Conservation (phyloP, 2,888 invertebrate species). For the Philereme transversata region DNA sequence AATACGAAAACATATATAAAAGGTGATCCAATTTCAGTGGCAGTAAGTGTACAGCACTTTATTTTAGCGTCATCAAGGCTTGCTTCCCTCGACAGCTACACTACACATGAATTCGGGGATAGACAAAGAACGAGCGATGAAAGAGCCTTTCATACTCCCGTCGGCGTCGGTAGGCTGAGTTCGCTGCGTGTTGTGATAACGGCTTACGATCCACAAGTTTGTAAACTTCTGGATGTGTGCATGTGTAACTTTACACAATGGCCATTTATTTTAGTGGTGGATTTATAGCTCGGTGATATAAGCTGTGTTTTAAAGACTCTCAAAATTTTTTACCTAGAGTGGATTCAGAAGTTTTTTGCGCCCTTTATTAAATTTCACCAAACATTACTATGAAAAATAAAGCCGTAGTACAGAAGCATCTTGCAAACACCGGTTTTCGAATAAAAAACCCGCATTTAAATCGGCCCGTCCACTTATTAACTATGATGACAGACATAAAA, state of each 20-base stretch:
- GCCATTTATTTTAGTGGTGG: not conserved
- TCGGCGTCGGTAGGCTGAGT: conserved; percentile 36
- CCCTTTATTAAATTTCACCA: too few species aligned
- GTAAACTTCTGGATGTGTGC: conserved; percentile 29
- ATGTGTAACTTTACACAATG: conserved; percentile 25
- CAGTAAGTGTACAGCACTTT: conserved; percentile 59
- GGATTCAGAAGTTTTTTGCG: too few species aligned
- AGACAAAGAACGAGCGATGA: conserved; percentile 68
- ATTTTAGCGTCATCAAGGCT: conserved; percentile 60
- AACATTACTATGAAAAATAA: too few species aligned
- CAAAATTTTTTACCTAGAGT: too few species aligned
- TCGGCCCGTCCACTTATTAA: too few species aligned
- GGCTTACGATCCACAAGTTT: conserved; percentile 52
- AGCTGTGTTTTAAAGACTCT: too few species aligned
- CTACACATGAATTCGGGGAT: conserved; percentile 68
- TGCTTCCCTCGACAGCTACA: conserved; percentile 57
- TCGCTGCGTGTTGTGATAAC: conserved; percentile 62
- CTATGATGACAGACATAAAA: too few species aligned
- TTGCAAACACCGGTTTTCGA: too few species aligned
- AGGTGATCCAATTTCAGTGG: conserved; percentile 33
- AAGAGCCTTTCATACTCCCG: conserved; percentile 64
- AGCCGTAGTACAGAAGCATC: too few species aligned
- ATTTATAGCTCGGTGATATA: too few species aligned
- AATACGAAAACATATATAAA: too few species aligned
- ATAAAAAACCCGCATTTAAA: too few species aligned